Evolutionary conservation across 2,113 vertebrate genomes (phyloP).

Genomic region (Entelurus aequoreus): DNA sequence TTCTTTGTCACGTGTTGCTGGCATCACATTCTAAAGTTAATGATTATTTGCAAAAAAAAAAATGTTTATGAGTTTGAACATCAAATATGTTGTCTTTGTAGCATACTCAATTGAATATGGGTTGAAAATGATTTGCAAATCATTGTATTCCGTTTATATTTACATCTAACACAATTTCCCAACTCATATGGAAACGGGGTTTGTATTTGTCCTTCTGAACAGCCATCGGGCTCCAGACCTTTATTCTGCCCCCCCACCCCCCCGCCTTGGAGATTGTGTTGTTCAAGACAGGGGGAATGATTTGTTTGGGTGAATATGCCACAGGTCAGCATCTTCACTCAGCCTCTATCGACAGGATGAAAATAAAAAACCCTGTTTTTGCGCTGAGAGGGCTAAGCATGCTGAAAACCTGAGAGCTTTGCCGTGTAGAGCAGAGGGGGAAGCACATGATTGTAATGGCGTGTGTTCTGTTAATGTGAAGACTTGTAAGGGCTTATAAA

Average conservation of each 20-base stretch:
- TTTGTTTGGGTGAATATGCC: conserved; percentile 27
- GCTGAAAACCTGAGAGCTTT: conserved; percentile 6
- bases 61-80: no score
- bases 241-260: conserved; percentile 19
- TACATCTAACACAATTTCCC: no score
- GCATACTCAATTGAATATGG: no score
- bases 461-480: neutral
- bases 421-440: neutral
- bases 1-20: no score
- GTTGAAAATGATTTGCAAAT: no score
- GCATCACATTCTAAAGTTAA: no score
- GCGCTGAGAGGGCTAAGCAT: conserved; percentile 13
- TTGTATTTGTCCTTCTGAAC: no score
- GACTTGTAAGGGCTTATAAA: neutral
- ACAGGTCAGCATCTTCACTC: conserved; percentile 44
- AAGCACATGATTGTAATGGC: conserved; percentile 2
- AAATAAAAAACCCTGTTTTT: conserved; percentile 20
- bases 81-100: no score
- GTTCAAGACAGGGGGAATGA: conserved; percentile 25
- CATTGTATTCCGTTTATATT: no score
- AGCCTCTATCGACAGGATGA: conserved; percentile 16
- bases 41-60: no score
- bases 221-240: neutral
- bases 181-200: no score
- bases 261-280: conserved; percentile 30